These are phyloP conservation scores for Leptinotarsa rubiginosa DNA, from an alignment of 2,888 invertebrate genomes.

Conservation along the genomic window DNA sequence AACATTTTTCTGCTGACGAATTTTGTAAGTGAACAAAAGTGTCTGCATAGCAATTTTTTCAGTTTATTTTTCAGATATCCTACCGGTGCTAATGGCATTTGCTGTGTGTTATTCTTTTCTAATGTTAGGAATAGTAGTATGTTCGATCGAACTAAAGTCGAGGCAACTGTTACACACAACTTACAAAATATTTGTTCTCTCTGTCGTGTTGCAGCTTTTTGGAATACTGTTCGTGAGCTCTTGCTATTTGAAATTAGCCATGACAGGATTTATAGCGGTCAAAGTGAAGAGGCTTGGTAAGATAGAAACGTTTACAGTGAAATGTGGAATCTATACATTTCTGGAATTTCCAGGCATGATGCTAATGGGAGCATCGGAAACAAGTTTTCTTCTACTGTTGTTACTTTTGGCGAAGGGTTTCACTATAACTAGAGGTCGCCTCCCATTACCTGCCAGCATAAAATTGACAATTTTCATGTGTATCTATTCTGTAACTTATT, in stretches of 20 bases:
- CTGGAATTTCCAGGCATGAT: slow-evolving; percentile 73
- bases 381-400: slow-evolving; percentile 81
- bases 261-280: slow-evolving; percentile 75
- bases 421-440: slow-evolving; percentile 87
- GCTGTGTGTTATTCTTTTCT: slow-evolving; percentile 79
- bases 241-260: slow-evolving; percentile 82
- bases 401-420: slow-evolving; percentile 90
- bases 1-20: slow-evolving; percentile 95
- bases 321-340: too few species aligned
- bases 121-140: slow-evolving; percentile 78
- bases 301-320: neutral
- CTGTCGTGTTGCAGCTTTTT: slow-evolving; percentile 77
- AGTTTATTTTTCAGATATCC: slow-evolving; percentile 76
- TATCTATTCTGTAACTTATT: slow-evolving; percentile 78
- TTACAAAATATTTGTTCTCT: slow-evolving; percentile 85
- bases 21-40: slow-evolving; percentile 77
- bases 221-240: slow-evolving; percentile 78
- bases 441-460: slow-evolving; percentile 78
- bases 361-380: slow-evolving; percentile 79
- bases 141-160: slow-evolving; percentile 80
- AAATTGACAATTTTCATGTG: slow-evolving; percentile 86
- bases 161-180: slow-evolving; percentile 88
- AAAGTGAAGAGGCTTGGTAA: slow-evolving; percentile 68
- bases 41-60: neutral
- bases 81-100: slow-evolving; percentile 84